Conservation (phyloP, 1,140 invertebrate genomes). For the Orius insidiosus region DNA sequence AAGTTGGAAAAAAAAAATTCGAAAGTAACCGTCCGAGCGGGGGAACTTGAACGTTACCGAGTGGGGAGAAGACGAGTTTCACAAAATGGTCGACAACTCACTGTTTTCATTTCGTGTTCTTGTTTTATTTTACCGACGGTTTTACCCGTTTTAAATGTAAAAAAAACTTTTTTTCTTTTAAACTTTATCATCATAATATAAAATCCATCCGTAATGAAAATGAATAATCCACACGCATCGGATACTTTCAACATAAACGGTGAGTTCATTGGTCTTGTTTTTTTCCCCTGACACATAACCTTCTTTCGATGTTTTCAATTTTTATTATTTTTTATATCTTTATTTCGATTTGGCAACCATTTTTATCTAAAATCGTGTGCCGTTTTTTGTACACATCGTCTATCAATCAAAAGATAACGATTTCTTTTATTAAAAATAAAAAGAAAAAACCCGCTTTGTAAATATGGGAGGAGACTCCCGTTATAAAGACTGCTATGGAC, state of each 20-base stretch:
- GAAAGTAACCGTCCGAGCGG: too few relatives aligned
- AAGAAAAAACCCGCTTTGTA: neutral
- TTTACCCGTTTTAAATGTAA: conserved; percentile 1
- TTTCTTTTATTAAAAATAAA: neutral
- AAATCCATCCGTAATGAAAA: conserved; percentile 13
- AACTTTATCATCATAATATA: neutral
- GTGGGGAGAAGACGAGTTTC: neutral
- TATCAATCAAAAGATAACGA: neutral
- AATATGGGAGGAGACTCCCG: neutral
- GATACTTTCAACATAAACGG: conserved; percentile 22
- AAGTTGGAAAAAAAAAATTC: too few relatives aligned
- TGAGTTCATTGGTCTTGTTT: conserved; percentile 12
- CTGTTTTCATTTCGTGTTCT: neutral
- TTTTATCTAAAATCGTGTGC: neutral
- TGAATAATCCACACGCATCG: conserved; percentile 19
- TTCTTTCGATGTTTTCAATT: conserved; percentile 7
- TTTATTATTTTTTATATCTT: neutral
- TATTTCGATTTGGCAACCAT: conserved; percentile 2
- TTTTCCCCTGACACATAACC: neutral
- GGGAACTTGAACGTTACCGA: too few relatives aligned
- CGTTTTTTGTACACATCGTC: neutral
- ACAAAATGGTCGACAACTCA: conserved; percentile 6
- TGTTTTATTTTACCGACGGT: conserved; percentile 7
- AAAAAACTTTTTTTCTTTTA: neutral
- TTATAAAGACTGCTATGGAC: neutral